phyloP scores from a whole-genome alignment of 2,888 invertebrate species.

The Parthenolecanium corni region DNA sequence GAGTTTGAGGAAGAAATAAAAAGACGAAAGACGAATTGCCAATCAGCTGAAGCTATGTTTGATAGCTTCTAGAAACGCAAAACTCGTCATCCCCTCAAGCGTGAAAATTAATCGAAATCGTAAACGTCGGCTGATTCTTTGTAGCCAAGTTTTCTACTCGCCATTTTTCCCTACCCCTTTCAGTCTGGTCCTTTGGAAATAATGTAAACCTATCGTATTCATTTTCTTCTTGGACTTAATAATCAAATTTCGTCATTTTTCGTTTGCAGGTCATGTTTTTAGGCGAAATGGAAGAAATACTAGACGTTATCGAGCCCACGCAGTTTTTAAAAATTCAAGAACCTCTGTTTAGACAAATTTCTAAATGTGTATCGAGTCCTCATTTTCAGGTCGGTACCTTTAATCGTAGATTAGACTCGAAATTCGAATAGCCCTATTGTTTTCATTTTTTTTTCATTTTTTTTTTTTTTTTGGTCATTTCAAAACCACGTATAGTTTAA shows the following conservation, averaged over 20 bases:
- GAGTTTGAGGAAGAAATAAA: too few relatives aligned
- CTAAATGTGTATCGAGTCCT: constrained; percentile 98
- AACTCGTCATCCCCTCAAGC: too few relatives aligned
- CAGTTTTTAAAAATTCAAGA: constrained; percentile 98
- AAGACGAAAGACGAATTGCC: too few relatives aligned
- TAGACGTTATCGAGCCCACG: constrained; percentile 98
- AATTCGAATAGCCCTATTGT: not conserved
- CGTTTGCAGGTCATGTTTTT: constrained; percentile 87
- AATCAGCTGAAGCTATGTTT: too few relatives aligned
- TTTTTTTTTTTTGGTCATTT: not conserved
- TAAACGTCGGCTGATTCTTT: too few relatives aligned
- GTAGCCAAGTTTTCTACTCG: too few relatives aligned
- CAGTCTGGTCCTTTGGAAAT: too few relatives aligned
- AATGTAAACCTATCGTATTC: too few relatives aligned
- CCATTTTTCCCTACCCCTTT: too few relatives aligned
- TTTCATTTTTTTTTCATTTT: not conserved
- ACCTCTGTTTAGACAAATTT: constrained; percentile 93
- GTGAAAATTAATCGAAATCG: too few relatives aligned
- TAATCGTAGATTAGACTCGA: not conserved
- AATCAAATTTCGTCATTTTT: not conserved
- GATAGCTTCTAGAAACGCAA: too few relatives aligned
- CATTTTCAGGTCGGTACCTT: constrained; percentile 91
- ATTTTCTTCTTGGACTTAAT: too few relatives aligned
- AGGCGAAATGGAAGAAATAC: constrained; percentile 97
- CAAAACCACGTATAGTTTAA: not conserved